These are phyloP conservation scores for Xanthia togata DNA, from an alignment of 2,888 invertebrate genomes.

Conservation along the genomic window DNA sequence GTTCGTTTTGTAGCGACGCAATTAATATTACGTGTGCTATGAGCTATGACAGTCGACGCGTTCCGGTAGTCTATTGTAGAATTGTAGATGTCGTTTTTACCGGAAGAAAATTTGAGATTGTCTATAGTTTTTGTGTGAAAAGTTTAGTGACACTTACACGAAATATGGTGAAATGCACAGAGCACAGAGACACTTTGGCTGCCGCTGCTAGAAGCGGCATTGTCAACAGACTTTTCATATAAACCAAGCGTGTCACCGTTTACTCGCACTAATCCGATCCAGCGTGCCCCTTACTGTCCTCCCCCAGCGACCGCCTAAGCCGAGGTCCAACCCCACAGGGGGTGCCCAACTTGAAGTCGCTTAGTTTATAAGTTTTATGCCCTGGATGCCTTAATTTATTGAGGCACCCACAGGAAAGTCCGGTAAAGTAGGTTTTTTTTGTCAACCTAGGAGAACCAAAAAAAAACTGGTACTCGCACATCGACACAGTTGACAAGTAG, in stretches of 20 bases:
- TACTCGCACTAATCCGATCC: too few relatives aligned
- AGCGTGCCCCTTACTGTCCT: too few relatives aligned
- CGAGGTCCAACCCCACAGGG: too few relatives aligned
- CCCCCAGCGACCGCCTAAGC: too few relatives aligned
- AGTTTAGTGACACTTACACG: conserved; percentile 4
- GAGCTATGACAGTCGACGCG: conserved; percentile 39
- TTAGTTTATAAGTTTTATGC: too few relatives aligned
- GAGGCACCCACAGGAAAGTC: too few relatives aligned
- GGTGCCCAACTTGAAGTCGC: too few relatives aligned
- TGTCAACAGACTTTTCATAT: neutral
- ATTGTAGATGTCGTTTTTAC: neutral
- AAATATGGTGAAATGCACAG: neutral
- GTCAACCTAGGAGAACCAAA: too few relatives aligned
- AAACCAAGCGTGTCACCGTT: neutral
- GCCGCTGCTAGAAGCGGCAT: neutral
- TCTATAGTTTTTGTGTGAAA: conserved; percentile 18
- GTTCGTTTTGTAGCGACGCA: conserved; percentile 50
- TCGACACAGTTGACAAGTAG: too few relatives aligned
- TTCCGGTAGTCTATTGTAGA: conserved; percentile 9
- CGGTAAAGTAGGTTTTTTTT: too few relatives aligned
- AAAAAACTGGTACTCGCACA: neutral
- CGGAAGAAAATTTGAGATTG: conserved; percentile 10
- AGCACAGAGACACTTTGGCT: neutral
- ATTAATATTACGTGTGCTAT: conserved; percentile 53
- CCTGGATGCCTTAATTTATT: too few relatives aligned